Evolutionary conservation across 1,140 invertebrate genomes (phyloP), one percentile per base, ranked within the genome.

Genomic region (Drosophila guanche): DNA sequence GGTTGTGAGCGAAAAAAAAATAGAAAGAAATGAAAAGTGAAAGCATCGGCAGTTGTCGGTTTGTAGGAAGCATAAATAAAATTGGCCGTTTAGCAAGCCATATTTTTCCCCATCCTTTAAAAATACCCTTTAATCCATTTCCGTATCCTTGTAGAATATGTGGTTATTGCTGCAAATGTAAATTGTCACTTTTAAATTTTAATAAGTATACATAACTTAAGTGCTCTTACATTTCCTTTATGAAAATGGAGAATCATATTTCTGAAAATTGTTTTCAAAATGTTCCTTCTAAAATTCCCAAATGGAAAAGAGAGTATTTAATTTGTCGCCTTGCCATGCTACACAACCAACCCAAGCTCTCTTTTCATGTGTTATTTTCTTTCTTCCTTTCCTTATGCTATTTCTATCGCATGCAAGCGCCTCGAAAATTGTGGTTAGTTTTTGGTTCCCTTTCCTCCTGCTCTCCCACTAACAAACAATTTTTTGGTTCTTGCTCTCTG

Each of bases 351-450:
- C 0, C 27, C 46, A 27, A 27, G 8, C 20, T 45, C 43, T 27
- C 43, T 27, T 8, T 51, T 23, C 14, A 14, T 27, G 8, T 22
- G 23, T 12, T 51, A 51, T 20, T n/a, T 33, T 57, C 14, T 57
- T 60, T 68, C 42, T 52, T 61, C 23, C 16, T 46, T 29, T 43
- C 14, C 41, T n/a, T 63, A 57, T 61, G 59, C 57, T 78, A 58
- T 71, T 80, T 86, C 72, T 65, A 69, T 72, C 52, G 66, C 76
- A 72, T 67, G 66, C 76, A 77, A 86, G 81, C 81, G 80, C 80
- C 81, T 85, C 80, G 81, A 81, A 85, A 85, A 85, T 86, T 85
- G 80, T 77, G 80, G 80, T 85, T 85, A 81, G 80, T 76, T 80
- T 79, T 22, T 16, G 65, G 65, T 37, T 79, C 48, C 56, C 33